Percentiles rank a stretch among this genome's conserved stretches.
Conservation (phyloP, 2,797 vertebrate genomes). For the Argentina silus region DNA sequence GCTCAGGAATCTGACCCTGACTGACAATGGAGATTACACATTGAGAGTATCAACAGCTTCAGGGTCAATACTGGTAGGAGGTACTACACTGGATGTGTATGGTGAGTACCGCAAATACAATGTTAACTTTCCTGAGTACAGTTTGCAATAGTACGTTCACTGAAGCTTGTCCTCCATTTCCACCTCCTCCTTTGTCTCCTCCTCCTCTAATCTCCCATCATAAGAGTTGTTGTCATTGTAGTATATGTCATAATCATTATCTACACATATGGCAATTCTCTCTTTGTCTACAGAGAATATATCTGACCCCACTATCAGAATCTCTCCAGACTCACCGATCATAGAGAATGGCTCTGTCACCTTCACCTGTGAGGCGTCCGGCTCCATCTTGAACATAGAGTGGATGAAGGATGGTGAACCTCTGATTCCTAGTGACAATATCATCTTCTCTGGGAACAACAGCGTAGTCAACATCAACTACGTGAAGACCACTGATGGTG, state of each 20-base stretch:
- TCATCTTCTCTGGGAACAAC: conserved; percentile 23
- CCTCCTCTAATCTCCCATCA: background rate
- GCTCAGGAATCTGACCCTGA: conserved; percentile 19
- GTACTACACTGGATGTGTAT: conserved; percentile 8
- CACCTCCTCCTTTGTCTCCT: too few species aligned
- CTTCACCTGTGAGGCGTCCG: conserved; percentile 29
- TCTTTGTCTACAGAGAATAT: conserved; percentile 21
- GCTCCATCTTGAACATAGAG: conserved; percentile 20
- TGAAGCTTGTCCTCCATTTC: background rate
- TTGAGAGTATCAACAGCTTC: background rate
- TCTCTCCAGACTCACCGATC: background rate
- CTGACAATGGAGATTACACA: conserved; percentile 19
- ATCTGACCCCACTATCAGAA: conserved; percentile 17
- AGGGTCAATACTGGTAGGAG: accelerated
- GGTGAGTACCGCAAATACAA: background rate
- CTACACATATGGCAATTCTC: background rate
- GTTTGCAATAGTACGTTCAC: background rate
- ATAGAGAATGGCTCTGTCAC: conserved; percentile 25
- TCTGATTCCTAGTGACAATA: conserved; percentile 22
- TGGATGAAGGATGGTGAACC: conserved; percentile 40
- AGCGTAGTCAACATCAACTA: conserved; percentile 17
- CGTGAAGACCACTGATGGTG: conserved; percentile 12
- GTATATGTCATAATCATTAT: background rate
- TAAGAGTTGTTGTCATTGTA: background rate
- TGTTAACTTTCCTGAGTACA: background rate